Evolutionary conservation across 2,113 vertebrate genomes (phyloP).

Genomic region (Zapornia atra): DNA sequence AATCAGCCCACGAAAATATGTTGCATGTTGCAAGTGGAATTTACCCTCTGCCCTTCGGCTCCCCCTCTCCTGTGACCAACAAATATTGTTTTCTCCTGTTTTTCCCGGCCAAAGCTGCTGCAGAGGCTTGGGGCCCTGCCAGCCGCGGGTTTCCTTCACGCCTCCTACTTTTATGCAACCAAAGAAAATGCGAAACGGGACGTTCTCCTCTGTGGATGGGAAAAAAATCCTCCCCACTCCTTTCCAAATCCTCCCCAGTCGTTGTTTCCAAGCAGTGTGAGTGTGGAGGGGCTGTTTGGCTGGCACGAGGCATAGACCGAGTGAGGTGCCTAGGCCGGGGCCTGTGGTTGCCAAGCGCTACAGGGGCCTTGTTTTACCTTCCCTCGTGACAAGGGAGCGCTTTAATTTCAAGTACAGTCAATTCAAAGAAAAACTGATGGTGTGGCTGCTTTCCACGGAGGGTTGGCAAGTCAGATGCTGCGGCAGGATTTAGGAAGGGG

Average conservation of each 20-base stretch:
- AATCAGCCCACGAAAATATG: conserved; percentile 68
- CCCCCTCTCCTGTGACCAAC: conserved; percentile 67
- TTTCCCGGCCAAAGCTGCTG: conserved; percentile 2
- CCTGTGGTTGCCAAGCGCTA: not conserved
- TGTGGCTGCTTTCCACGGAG: not conserved
- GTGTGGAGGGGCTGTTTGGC: not conserved
- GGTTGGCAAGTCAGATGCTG: not conserved
- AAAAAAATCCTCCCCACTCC: not conserved
- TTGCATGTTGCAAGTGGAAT: conserved; percentile 61
- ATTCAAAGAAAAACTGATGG: not conserved
- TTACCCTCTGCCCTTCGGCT: conserved; percentile 66
- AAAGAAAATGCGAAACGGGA: not conserved
- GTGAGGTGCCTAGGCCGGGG: not conserved
- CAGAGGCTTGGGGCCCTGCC: not conserved
- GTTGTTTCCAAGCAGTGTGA: accelerated
- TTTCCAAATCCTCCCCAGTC: not conserved
- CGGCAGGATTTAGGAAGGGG: not conserved
- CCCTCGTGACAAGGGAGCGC: not conserved
- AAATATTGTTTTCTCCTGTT: conserved; percentile 57
- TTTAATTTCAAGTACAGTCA: not conserved
- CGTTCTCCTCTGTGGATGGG: accelerated
- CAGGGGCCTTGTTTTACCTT: not conserved
- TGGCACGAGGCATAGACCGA: accelerated
- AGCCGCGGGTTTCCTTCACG: not conserved
- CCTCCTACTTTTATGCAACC: not conserved